Base-by-base conservation (phyloP, 2,797 vertebrate genomes). In the Acanthurus lineatus region DNA sequence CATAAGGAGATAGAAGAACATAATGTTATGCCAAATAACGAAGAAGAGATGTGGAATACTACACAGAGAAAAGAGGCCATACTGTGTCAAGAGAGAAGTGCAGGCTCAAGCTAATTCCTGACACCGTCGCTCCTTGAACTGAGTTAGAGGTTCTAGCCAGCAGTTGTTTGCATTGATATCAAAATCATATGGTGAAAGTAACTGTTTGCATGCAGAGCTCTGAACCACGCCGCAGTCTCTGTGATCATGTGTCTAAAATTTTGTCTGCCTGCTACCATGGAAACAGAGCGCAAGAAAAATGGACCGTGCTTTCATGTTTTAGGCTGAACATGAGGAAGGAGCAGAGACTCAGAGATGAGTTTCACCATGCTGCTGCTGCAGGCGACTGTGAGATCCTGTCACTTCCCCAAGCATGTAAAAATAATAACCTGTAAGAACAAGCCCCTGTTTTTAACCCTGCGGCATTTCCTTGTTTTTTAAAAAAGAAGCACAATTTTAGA, bases 261-360 rank as follows among this genome's bases (percentile, higher is more conserved):
- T 78, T 57, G 63, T 60, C 68, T 42, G 83, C 88, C 85, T 90
- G 89, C 80, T 93, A 19, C 88, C 91, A 93, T 92, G 85, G 91
- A 88, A 93, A 91, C 91, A 86, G 64, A 25, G 56, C 7, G 3
- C 4, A 51, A 76, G 68, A 66, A 73, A 73, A 48, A 75, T 56
- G 56, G 42, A 48, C 20, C 5, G 2, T 9, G 42, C 25, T 10
- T 64, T 73, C 25, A 40, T 56, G 63, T 75, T 86, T 74, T 22
- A 61, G n/a, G 44, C 54, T 69, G 51, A 82, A 42, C 49, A 68
- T 8, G 25, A 69, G 64, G 66, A 68, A 62, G 45, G 32, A 77
- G 82, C 67, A 65, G 51, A 74, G 9, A 73, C 51, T 25, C 53
- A 61, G 52, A 73, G 32, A 70, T 69, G 28, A 60, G 59, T 67